A percentile compares a stretch with the other conserved stretches of the same genome.
These are phyloP conservation scores for Halisarca cf. caerulea DNA, from an alignment of 37 sponge, comb jelly and placozoan genomes.

Conservation along the genomic window DNA sequence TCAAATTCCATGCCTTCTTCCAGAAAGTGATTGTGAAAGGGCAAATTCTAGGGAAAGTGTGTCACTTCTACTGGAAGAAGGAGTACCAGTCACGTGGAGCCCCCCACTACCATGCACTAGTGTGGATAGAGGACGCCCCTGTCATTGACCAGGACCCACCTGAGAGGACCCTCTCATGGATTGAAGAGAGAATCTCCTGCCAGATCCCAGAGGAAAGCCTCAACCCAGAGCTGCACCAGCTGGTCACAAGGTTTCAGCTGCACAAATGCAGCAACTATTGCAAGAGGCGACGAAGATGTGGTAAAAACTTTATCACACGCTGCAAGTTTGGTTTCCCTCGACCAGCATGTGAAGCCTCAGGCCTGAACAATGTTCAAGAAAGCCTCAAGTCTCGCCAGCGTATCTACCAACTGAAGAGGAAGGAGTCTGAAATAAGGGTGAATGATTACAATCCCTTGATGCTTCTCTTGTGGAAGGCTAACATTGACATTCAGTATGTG, in stretches of 20 bases:
- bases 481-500: slow-evolving; percentile 53
- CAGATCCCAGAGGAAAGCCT: slow-evolving; percentile 43
- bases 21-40: slow-evolving; percentile 37
- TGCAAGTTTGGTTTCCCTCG: slow-evolving; percentile 66
- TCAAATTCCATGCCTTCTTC: slow-evolving; percentile 40
- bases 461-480: slow-evolving; percentile 59
- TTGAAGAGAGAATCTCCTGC: slow-evolving; percentile 60
- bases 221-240: slow-evolving; percentile 50
- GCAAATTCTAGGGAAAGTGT: neutral
- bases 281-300: slow-evolving; percentile 25
- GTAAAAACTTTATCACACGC: slow-evolving; percentile 15
- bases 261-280: slow-evolving; percentile 39
- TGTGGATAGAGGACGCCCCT: slow-evolving; percentile 59
- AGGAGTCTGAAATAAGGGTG: slow-evolving; percentile 30
- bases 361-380: slow-evolving; percentile 26
- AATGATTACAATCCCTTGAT: slow-evolving; percentile 66
- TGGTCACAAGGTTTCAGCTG: slow-evolving; percentile 52
- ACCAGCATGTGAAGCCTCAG: neutral
- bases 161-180: neutral
- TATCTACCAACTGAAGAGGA: slow-evolving; percentile 40
- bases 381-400: slow-evolving; percentile 29
- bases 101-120: slow-evolving; percentile 51
- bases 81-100: slow-evolving; percentile 28
- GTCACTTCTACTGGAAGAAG: neutral
- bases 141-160: slow-evolving; percentile 17